These are phyloP conservation scores for Trematomus bernacchii DNA, from an alignment of 2,797 vertebrate genomes.

Conservation along the genomic window DNA sequence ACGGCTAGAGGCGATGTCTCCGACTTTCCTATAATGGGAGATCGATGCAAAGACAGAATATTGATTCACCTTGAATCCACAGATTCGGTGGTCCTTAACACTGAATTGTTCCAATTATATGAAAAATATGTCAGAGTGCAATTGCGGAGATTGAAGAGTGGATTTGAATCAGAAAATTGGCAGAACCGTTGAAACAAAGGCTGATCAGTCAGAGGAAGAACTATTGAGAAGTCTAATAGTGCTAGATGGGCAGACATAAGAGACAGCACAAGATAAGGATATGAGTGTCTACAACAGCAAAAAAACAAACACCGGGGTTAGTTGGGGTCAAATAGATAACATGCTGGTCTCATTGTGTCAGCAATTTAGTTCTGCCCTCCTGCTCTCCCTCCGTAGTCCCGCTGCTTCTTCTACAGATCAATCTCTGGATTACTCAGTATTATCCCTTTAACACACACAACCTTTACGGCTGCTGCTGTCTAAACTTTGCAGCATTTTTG, in stretches of 20 bases:
- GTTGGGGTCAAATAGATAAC: conserved; percentile 72
- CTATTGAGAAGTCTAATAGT: conserved; percentile 23
- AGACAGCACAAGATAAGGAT: conserved; percentile 58
- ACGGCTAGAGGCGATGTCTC: conserved; percentile 40
- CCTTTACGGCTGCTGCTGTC: conserved; percentile 26
- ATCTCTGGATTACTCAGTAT: conserved; percentile 41
- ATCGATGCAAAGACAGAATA: conserved; percentile 29
- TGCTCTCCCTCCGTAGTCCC: conserved; percentile 37
- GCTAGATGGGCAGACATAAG: conserved; percentile 39
- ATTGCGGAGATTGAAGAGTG: neutral
- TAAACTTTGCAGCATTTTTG: conserved; percentile 31
- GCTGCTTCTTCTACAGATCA: conserved; percentile 33
- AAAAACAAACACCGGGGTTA: conserved; percentile 52
- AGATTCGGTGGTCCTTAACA: conserved; percentile 15
- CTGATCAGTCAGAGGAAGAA: conserved; percentile 12
- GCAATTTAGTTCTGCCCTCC: conserved; percentile 50
- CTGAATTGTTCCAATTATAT: conserved; percentile 14
- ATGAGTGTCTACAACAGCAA: conserved; percentile 59
- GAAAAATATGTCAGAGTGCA: conserved; percentile 1
- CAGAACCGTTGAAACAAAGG: conserved; percentile 14
- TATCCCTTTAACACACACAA: conserved; percentile 40
- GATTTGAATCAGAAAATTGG: conserved; percentile 2
- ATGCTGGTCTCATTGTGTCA: conserved; percentile 55
- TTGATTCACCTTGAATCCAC: conserved; percentile 18
- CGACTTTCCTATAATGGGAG: conserved; percentile 30